Percentiles rank a stretch among this genome's conserved stretches.
Evolutionary conservation across 2,113 vertebrate genomes (phyloP).

Genomic region (Canis aureus): DNA sequence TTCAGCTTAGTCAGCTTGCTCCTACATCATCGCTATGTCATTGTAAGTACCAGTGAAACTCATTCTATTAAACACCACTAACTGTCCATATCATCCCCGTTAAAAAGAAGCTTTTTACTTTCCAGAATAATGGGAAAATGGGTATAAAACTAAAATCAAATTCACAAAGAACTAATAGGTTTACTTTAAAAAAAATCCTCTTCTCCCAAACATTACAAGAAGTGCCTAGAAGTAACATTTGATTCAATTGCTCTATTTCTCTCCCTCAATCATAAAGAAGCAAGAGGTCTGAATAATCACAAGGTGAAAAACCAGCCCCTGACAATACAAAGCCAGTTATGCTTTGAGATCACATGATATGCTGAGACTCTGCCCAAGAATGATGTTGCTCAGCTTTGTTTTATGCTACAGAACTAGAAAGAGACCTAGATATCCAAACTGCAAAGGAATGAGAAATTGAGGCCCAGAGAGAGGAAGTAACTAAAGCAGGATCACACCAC

Average conservation of each 20-base stretch:
- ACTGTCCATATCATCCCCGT: background rate
- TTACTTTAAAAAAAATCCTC: background rate
- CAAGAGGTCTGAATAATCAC: no score
- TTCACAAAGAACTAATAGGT: background rate
- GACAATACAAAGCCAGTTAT: background rate
- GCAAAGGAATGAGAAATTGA: background rate
- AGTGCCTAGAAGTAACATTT: background rate
- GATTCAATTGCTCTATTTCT: background rate
- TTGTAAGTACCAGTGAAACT: background rate
- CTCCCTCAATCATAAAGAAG: background rate
- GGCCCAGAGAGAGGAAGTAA: background rate
- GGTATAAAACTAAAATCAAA: conserved; percentile 11
- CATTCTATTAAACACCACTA: background rate
- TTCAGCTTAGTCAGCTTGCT: conserved; percentile 45
- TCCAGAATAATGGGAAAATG: background rate
- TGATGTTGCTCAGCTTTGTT: background rate
- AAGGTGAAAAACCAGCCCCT: background rate
- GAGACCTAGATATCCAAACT: background rate
- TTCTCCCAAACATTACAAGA: background rate
- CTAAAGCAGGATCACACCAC: background rate
- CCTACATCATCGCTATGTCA: background rate
- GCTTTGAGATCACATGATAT: background rate
- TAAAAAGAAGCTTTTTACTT: conserved; percentile 39
- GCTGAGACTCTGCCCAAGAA: background rate
- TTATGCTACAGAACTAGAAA: background rate